Evolutionary conservation across 2,888 invertebrate genomes (phyloP), one percentile per base, ranked within the genome.

Genomic region (Sarcophaga subvicina): DNA sequence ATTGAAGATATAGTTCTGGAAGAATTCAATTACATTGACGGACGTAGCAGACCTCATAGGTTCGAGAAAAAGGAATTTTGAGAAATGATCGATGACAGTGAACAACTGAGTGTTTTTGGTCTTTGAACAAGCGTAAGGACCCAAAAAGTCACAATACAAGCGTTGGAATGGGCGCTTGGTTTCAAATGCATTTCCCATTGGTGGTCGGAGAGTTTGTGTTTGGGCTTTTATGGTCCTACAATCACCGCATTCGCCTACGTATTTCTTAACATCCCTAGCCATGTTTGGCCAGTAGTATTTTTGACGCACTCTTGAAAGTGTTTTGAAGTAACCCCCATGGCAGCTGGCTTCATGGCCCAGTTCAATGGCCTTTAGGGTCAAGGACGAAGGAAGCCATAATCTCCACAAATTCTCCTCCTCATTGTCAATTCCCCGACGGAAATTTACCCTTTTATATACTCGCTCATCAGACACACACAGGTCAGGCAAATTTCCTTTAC

Each of bases 1-100:
- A 14, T 27, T 66, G 20, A 80, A 77, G 2, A 85, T 45, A 4
- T 75, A 69, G 22, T 72, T 70, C 70, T 75, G 62, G 14, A 79
- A 54, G 25, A 78, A 85, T 14, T 72, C 76, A 2, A 82, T 75
- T 11, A 82, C 82, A 37, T 70, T 59, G 11, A 5, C 49, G 2
- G 73, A 27, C 10, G 73, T 82, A 1, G 75, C 81, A 2, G 70
- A 49, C 17, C 59, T 59, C 63, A 76, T 1, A 1, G 70, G 70
- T 49, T 70, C 20, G 4, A 49, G 11, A 12, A 70, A 70, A 11
- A 70, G 49, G n/a, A 70, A 70, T 49, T 70, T 70, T 0, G 22
- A 47, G 2, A 69, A 3, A 17, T 69, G 69, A n/a, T 69, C 69
- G 3, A 69, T 47, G 2, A 69, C 47, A 11, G 47, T 69, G 3